A percentile compares a stretch with the other conserved stretches of the same genome.
Evolutionary conservation across 2,888 invertebrate species (phyloP).

Genomic region (Imbricaverruca yamaguchii): DNA sequence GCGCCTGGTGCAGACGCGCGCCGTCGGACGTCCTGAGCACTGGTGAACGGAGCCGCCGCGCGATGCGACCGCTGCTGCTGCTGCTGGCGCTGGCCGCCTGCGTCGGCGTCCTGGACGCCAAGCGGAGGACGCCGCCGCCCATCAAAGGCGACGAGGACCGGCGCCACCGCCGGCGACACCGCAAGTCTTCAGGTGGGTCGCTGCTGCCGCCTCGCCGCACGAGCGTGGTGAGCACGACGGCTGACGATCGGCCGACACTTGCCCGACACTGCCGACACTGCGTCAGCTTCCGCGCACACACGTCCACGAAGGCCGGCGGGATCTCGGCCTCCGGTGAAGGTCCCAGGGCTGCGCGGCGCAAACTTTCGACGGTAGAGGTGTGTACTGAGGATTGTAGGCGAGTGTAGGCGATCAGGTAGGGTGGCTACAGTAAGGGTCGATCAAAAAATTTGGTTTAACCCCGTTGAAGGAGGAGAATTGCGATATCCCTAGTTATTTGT

Average conservation of each 20-base stretch:
- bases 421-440: no score
- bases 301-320: no score
- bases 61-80: background rate
- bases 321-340: no score
- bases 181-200: slow-evolving; percentile 14
- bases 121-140: background rate
- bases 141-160: background rate
- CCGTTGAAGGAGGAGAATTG: no score
- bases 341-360: no score
- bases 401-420: no score
- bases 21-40: background rate
- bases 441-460: no score
- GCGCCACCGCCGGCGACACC: background rate
- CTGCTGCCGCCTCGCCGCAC: no score
- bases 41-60: background rate
- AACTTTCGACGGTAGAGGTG: no score
- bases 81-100: slow-evolving; percentile 15
- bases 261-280: background rate
- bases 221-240: background rate
- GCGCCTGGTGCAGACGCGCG: background rate
- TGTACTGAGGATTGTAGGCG: no score
- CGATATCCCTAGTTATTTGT: no score
- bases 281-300: no score
- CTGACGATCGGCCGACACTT: background rate
- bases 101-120: background rate